Evolutionary conservation across 2,888 invertebrate genomes (phyloP), one percentile per base, ranked within the genome.

Genomic region (Chalcis sispes): DNA sequence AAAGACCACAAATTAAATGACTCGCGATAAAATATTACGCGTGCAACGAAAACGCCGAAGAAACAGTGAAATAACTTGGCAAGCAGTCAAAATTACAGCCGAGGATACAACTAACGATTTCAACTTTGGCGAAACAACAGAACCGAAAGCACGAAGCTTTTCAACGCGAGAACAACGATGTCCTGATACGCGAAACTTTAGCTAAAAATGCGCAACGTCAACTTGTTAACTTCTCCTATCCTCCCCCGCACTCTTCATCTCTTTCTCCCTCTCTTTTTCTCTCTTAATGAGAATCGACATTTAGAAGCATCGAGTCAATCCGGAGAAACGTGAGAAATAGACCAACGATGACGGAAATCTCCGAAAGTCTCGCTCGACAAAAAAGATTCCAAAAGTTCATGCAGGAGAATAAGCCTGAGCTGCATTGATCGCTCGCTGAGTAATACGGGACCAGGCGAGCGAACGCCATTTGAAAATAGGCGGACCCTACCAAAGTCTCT

Each of bases 1-100:
- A 52, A 74, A 76, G 42, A 62, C 32, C 23, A 42, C 58, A 59
- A 71, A 66, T 71, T 75, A 75, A 75, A 65, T 66, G 59, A 71
- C 36, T 52, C 52, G 27, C 32, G 36, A 18, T 62, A 46, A 67
- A 67, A 75, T 64, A 58, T 67, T 56, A n/a, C 32, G 18, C 27
- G n/a, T 32, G 10, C 4, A 23, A 15, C 7, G 46, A 62, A 29
- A 25, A 23, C 23, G 32, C 32, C 2, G 65, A 42, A 65, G 36
- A 58, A 27, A n/a, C 4, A n/a, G 27, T 32, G 56, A 7, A 18
- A 42, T 20, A 52, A 72, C n/a, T 48, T 74, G 74, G 67, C 67
- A 46, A 61, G 42, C 27, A 54, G 48, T 74, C 67, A 69, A 75
- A 77, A 58, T 54, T 64, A 58, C 72, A 13, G 42, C 42, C 2